Evolutionary conservation across 2,113 vertebrate species (phyloP), one percentile per base, ranked within the genome.

Genomic region (Ovis aries): DNA sequence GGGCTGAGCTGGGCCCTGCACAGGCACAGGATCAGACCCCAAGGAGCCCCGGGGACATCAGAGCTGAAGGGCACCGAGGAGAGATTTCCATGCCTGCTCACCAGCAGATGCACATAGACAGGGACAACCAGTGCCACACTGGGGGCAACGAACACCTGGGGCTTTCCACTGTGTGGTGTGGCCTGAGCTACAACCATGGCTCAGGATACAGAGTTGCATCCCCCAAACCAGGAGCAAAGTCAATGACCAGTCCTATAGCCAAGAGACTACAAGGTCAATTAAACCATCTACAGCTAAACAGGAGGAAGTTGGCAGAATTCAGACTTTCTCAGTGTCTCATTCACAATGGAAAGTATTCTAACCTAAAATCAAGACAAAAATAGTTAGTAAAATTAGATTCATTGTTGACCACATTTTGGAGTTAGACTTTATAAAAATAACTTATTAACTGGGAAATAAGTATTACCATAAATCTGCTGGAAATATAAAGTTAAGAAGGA

Each of bases 261-360:
- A 8, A 13, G 17, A 53, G 48, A 43, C 21, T 48, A 33, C 8
- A 7, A 60, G 36, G 14, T 3, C 25, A 25, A 10, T 5, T 14
- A 52, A 6, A 17, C 21, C 2, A 29, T 40, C 53, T 4, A 14
- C 16, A 45, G 55, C 16, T 12, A 29, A 33, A 33, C 2, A 5
- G 36, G 62, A 80, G 60, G 50, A n/a, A 23, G n/a, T 19, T 3
- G n/a, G 10, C 40, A 88, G 40, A 36, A 71, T 36, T 9, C 3
- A n/a, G 40, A 60, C 16, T 31, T 74, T 48, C 57, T 43, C 23
- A 25, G 19, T 10, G 33, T 3, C 36, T 16, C 25, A 15, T 62
- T 48, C 57, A 71, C 7, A 31, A 6, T 0, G 6, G 27, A 52
- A 1, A 31, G 55, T 1, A 1, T 7, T 13, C 40, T 23, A 7